These are phyloP conservation scores for Schizothorax lantsangensis DNA, from an alignment of 2,797 vertebrate genomes.

Conservation along the genomic window DNA sequence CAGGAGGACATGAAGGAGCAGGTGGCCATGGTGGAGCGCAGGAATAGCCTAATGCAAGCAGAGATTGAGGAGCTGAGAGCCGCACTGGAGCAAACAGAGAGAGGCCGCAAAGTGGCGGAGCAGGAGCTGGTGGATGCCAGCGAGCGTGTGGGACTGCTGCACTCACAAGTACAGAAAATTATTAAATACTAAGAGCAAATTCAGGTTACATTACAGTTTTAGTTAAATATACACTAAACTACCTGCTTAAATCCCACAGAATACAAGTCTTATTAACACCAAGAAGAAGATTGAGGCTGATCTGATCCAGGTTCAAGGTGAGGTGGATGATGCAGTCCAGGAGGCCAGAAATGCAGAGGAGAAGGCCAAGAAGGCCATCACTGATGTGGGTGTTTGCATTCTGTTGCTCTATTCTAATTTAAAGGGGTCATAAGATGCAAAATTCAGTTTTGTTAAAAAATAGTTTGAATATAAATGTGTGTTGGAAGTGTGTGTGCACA, in stretches of 20 bases:
- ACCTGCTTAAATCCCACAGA: no score
- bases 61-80: constrained; percentile 73
- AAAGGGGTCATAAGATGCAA: no score
- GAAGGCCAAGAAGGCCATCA: constrained; percentile 38
- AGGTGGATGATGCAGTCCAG: constrained; percentile 53
- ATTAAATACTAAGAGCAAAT: neutral
- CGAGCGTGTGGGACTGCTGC: constrained; percentile 75
- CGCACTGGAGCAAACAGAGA: no score
- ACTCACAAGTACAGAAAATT: constrained; percentile 72
- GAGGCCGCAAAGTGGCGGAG: no score
- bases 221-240: no score
- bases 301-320: constrained; percentile 49
- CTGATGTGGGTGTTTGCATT: no score
- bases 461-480: no score
- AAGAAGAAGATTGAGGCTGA: constrained; percentile 60
- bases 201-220: neutral
- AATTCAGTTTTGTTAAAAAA: no score
- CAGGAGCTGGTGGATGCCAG: no score
- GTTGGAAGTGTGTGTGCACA: no score
- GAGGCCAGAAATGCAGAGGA: constrained; percentile 59
- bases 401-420: no score
- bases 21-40: constrained; percentile 78
- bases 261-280: constrained; percentile 39
- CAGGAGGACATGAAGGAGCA: constrained; percentile 81
- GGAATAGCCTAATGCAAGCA: constrained; percentile 75